Evolutionary conservation across 2,888 invertebrate genomes (phyloP).

Genomic region (Synergus itoensis): DNA sequence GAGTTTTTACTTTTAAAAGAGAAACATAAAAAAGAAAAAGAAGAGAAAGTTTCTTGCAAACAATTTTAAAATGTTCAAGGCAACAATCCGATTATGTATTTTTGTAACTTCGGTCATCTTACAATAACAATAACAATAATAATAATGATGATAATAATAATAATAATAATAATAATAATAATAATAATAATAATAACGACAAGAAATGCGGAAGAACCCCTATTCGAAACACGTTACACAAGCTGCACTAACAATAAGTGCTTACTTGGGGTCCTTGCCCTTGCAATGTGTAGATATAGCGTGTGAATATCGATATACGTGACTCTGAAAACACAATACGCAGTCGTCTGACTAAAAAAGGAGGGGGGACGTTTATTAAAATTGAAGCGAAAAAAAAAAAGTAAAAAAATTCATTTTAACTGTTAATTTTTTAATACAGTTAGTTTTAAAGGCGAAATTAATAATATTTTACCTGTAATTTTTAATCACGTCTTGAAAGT

Average conservation of each 20-base stretch:
- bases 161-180: conserved; percentile 9
- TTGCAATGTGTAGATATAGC: conserved; percentile 67
- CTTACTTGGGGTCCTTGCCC: conserved; percentile 72
- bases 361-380: too few species aligned
- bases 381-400: too few species aligned
- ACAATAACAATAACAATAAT: not conserved
- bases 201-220: conserved; percentile 53
- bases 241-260: conserved; percentile 60
- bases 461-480: too few species aligned
- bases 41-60: not conserved
- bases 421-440: too few species aligned
- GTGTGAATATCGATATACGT: conserved; percentile 70
- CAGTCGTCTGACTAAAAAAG: not conserved
- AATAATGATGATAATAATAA: conserved; percentile 40
- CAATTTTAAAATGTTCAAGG: not conserved
- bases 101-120: conserved; percentile 25
- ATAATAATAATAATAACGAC: conserved; percentile 49
- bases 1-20: not conserved
- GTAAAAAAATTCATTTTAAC: too few species aligned
- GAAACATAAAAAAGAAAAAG: not conserved
- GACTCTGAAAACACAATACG: conserved; percentile 50
- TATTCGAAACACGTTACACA: conserved; percentile 59
- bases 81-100: not conserved
- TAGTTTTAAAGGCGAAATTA: too few species aligned
- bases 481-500: too few species aligned